A percentile compares a stretch with the other conserved stretches of the same genome.
Conservation (phyloP, 2,888 invertebrate species). For the Autographa pulchrina region DNA sequence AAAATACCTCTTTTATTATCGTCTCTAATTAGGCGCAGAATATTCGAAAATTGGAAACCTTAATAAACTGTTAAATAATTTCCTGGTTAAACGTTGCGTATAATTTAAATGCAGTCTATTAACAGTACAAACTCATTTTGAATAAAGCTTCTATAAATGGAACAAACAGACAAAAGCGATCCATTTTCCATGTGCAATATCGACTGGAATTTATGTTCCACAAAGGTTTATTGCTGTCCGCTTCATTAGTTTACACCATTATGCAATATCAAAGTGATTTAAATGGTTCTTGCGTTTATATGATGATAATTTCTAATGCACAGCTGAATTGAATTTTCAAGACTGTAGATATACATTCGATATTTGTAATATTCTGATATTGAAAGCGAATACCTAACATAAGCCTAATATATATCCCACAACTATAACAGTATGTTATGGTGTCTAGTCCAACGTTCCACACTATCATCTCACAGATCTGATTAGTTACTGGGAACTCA, state of each 20-base stretch:
- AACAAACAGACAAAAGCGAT: constrained; percentile 6
- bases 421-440: too few species aligned
- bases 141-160: constrained; percentile 7
- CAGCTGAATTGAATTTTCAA: not conserved
- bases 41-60: too few species aligned
- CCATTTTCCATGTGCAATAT: constrained; percentile 20
- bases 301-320: not conserved
- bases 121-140: not conserved
- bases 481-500: too few species aligned
- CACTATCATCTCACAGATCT: too few species aligned
- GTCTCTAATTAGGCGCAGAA: too few species aligned
- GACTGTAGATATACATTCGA: too few species aligned
- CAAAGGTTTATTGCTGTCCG: constrained; percentile 10
- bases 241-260: not conserved
- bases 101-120: not conserved
- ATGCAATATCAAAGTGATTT: not conserved
- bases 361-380: too few species aligned
- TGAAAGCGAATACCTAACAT: too few species aligned
- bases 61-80: not conserved
- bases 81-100: not conserved
- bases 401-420: too few species aligned
- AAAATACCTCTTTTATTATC: too few species aligned
- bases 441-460: too few species aligned
- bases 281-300: not conserved
- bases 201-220: constrained; percentile 14